Base-by-base conservation (phyloP, 2,113 vertebrate genomes). In the Upupa epops region DNA sequence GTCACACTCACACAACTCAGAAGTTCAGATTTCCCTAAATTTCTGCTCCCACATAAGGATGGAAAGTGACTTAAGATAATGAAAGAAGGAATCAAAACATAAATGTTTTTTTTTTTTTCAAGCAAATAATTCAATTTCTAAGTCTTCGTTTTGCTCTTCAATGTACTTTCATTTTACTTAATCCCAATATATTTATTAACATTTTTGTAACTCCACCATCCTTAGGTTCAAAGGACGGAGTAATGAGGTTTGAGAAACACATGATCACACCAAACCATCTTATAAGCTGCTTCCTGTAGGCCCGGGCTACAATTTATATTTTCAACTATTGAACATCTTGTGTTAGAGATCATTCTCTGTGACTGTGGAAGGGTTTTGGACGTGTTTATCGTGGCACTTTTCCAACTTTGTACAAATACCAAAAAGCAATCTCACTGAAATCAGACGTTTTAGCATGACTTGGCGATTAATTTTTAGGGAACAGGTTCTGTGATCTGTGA, bases 381-480 rank as follows among this genome's bases (percentile, higher is more conserved):
- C 58, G 21, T 19, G 72, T 56, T 66, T 58, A 22, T n/a, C 4
- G 73, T 69, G 80, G 92, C 89, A 60, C 76, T 86, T 79, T 32
- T 90, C 83, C 94, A 90, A 74, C 86, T 90, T 90, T 29, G 9
- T 15, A 40, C 76, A 59, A 54, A 56, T 34, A 40, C 51, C 25
- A 80, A 37, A 90, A 87, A 91, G 92, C 74, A 42, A 54, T 54
- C 85, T 75, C 15, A 9, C 76, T 73, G 69, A 49, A 85, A 91
- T 83, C 3, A 13, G 68, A 40, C 52, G 17, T 72, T 73, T 88
- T 48, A 72, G 59, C 42, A 42, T 59, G 86, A 80, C 83, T 73
- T 20, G 46, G 64, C 29, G 80, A 73, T 70, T 88, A 72, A 76
- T 85, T 81, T 88, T 88, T 74, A 88, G 90, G 90, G 83, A 85